Evolutionary conservation across 2,888 invertebrate species (phyloP).

Genomic region (Cerastis leucographa): DNA sequence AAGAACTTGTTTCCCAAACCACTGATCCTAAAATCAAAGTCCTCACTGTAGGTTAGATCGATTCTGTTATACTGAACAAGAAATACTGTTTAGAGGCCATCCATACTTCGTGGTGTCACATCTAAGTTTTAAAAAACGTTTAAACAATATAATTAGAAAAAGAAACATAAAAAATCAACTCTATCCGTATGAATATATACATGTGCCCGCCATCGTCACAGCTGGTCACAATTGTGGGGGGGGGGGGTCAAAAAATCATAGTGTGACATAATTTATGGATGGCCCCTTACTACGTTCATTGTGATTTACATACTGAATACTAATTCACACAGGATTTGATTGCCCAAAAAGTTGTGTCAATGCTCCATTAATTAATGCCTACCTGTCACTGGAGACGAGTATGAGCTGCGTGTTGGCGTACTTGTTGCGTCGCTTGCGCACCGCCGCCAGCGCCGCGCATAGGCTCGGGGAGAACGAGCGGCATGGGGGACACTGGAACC

Average conservation of each 20-base stretch:
- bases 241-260: too few relatives aligned
- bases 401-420: constrained; percentile 94
- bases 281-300: not conserved
- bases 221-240: too few relatives aligned
- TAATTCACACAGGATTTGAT: too few relatives aligned
- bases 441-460: constrained; percentile 93
- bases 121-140: too few relatives aligned
- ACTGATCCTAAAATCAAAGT: not conserved
- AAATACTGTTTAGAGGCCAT: too few relatives aligned
- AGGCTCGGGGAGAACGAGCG: constrained; percentile 95
- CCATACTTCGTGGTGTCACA: too few relatives aligned
- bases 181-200: too few relatives aligned
- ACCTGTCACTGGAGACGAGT: constrained; percentile 96
- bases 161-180: too few relatives aligned
- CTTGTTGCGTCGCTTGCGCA: constrained; percentile 92
- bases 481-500: constrained; percentile 95
- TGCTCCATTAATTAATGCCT: constrained; percentile 65
- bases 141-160: too few relatives aligned
- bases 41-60: not conserved
- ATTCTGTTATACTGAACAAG: too few relatives aligned
- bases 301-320: not conserved
- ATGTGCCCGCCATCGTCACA: too few relatives aligned
- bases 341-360: not conserved
- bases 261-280: too few relatives aligned
- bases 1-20: not conserved